A percentile compares a stretch with the other conserved stretches of the same genome.
Conservation (phyloP, 2,113 vertebrate genomes). For the Rhinolophus sinicus region DNA sequence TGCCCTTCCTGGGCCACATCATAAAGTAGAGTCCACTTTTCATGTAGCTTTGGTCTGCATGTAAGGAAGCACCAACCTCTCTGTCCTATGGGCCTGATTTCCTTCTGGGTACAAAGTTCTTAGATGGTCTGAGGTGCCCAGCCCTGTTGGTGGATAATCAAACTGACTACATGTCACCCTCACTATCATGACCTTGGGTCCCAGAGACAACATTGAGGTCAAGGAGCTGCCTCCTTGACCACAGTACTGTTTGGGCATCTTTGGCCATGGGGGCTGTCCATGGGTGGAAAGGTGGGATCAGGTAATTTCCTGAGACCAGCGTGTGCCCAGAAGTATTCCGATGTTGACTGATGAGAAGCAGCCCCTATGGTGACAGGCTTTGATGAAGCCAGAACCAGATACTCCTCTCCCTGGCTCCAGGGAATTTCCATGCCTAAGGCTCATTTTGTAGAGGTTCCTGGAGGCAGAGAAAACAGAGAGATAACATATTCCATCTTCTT, state of each 20-base stretch:
- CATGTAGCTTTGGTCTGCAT: not conserved
- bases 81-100: not conserved
- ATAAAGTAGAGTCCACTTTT: not conserved
- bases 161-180: too few relatives aligned
- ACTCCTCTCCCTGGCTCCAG: not conserved
- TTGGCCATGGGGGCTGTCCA: not conserved
- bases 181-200: not conserved
- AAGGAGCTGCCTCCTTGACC: not conserved
- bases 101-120: not conserved
- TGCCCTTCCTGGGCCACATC: too few relatives aligned
- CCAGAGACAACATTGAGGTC: not conserved
- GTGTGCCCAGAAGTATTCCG: not conserved
- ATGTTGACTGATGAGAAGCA: not conserved
- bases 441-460: not conserved
- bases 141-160: not conserved
- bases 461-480: not conserved
- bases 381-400: not conserved
- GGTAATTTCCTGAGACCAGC: not conserved
- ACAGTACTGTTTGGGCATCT: not conserved
- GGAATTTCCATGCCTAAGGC: not conserved
- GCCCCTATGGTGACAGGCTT: not conserved
- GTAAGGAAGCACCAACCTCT: not conserved
- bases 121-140: not conserved
- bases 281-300: not conserved
- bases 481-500: not conserved